Conservation (phyloP, 2,113 vertebrate genomes). For the Neodon shergylaensis region DNA sequence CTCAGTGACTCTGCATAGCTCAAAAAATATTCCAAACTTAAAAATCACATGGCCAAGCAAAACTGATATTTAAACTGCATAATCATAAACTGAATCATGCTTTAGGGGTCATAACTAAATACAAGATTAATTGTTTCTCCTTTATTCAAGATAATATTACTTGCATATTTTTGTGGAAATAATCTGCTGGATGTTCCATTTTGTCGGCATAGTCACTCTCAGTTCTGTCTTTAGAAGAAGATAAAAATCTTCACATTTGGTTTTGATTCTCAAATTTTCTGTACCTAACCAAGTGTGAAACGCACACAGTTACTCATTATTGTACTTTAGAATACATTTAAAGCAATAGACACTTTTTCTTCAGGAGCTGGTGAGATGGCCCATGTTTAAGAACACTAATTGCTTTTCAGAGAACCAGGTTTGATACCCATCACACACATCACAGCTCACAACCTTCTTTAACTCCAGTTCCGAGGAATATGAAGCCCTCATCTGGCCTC, state of each 20-base stretch:
- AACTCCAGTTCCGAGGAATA: neutral
- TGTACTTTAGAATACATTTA: neutral
- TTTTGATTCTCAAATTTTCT: neutral
- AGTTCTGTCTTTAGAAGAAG: neutral
- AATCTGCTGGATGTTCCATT: neutral
- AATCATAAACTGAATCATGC: conserved; percentile 13
- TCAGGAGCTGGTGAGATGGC: neutral
- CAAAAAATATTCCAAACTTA: neutral
- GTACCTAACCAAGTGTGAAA: neutral
- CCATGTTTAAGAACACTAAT: neutral
- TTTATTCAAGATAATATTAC: conserved; percentile 7
- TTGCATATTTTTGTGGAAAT: conserved; percentile 4
- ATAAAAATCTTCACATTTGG: conserved; percentile 2
- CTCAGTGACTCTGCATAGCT: neutral
- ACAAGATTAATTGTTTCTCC: neutral
- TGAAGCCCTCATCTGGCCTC: neutral
- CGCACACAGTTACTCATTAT: neutral
- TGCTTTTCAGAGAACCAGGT: neutral
- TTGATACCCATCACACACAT: neutral
- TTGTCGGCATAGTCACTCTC: neutral
- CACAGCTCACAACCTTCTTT: neutral
- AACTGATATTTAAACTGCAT: neutral
- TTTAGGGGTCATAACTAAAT: neutral
- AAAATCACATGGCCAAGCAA: neutral
- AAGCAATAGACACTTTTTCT: neutral